A percentile compares a stretch with the other conserved stretches of the same genome.
phyloP scores from a whole-genome alignment of 2,113 vertebrate genomes.

The Microtus oregoni region DNA sequence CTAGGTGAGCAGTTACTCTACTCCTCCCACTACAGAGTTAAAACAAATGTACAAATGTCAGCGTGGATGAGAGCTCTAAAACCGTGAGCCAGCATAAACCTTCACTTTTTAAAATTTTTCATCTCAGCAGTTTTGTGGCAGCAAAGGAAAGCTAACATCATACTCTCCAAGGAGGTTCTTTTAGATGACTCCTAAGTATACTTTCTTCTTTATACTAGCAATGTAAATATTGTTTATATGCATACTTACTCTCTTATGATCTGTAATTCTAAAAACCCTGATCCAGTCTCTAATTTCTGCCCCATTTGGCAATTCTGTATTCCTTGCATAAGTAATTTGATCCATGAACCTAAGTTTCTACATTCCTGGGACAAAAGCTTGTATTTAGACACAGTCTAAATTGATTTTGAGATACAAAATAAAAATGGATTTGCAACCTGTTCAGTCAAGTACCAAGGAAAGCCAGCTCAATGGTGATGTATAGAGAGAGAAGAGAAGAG shows the following conservation, averaged over 20 bases:
- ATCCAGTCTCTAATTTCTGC: neutral
- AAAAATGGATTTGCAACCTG: neutral
- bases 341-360: neutral
- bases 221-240: neutral
- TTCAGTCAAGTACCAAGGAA: neutral
- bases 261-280: neutral
- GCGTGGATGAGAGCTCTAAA: neutral
- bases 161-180: neutral
- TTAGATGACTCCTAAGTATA: neutral
- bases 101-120: neutral
- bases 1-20: neutral
- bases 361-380: neutral
- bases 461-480: neutral
- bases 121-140: neutral
- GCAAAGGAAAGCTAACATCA: neutral
- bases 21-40: no score
- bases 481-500: neutral
- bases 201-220: neutral
- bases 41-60: neutral
- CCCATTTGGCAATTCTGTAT: neutral
- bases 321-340: neutral
- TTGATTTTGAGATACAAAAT: neutral
- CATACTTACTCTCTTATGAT: neutral
- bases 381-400: neutral
- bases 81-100: neutral